phyloP scores from a whole-genome alignment of 2,888 invertebrate species.

The Myopa tessellatipennis region DNA sequence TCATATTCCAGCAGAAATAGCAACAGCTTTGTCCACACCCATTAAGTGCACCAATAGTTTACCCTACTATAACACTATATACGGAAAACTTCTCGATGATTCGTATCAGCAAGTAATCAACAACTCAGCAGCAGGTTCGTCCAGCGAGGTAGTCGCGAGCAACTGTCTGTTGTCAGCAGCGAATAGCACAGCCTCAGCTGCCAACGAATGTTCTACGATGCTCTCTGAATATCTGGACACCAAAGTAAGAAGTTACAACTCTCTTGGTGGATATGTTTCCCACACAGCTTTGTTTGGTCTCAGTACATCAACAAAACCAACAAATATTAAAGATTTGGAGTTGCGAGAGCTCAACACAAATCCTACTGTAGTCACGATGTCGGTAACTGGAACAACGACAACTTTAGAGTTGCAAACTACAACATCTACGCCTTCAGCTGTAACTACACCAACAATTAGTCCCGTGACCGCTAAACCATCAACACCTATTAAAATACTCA shows the following conservation, averaged over 20 bases:
- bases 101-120: constrained; percentile 2
- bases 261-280: constrained; percentile 53
- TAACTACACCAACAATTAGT: constrained; percentile 46
- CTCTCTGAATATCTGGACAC: constrained; percentile 64
- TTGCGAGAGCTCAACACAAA: constrained; percentile 32
- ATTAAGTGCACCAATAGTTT: constrained; percentile 55
- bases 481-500: constrained; percentile 59
- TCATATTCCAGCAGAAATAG: constrained; percentile 16
- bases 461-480: constrained; percentile 38
- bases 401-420: constrained; percentile 10
- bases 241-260: constrained; percentile 57
- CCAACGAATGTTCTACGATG: constrained; percentile 50
- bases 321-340: constrained; percentile 36
- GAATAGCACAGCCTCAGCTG: constrained; percentile 57
- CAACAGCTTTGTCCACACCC: constrained; percentile 49
- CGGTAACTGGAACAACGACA: constrained; percentile 23
- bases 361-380: constrained; percentile 27
- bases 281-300: constrained; percentile 52
- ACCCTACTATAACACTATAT: constrained; percentile 66
- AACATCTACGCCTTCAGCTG: constrained; percentile 33
- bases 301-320: constrained; percentile 40
- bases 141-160: neutral
- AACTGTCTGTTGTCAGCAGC: constrained; percentile 15
- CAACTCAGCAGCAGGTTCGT: neutral
- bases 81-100: constrained; percentile 71